Base-by-base conservation (phyloP, 1,140 invertebrate genomes). In the Paramacrobiotus metropolitanus region DNA sequence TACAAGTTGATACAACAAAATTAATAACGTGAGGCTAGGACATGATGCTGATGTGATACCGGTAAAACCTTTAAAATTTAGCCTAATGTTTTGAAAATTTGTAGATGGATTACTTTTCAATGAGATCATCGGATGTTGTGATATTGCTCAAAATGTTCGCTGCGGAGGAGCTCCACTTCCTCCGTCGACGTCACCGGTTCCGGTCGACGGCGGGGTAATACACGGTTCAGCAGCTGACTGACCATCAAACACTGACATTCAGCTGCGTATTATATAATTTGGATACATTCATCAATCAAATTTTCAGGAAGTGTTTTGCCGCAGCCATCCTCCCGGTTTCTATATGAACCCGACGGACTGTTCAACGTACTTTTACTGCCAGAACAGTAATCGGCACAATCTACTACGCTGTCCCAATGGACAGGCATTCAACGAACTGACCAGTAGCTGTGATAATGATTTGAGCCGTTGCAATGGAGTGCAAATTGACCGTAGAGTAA, bases 361-460 rank as follows among this genome's bases (percentile, higher is more conserved):
- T 28, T 55, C 48, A 15, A 55, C 48, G 15, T 55, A 55, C 24
- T 55, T 20, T 28, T 55, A 55, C 48, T 55, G 48, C 24, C 48
- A 55, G 28, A 24, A 4, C 28, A 24, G 15, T 24, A 24, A 24
- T 20, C 24, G 28, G 15, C 9, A 4, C 24, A 24, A 24, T 4
- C 4, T 24, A 24, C 48, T 55, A 24, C 48, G 24, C 24, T 55
- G 48, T 55, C 48, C 48, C 15, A 15, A 9, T 15, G 48, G 48
- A 55, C 48, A 55, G 24, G 48, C 48, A 15, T 55, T 55, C 48
- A 55, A 55, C 48, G 48, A 55, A 28, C 4, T 20, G 48, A 55
- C 15, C 48, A 55, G 48, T 28, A 55, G 48, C 48, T 55, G 48
- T 24, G 48, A 55, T 24, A 55, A 55, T 24, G 48, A 55, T 24